Evolutionary conservation across 1,140 invertebrate genomes (phyloP), one percentile per base, ranked within the genome.

Genomic region (Oryctes rhinoceros): DNA sequence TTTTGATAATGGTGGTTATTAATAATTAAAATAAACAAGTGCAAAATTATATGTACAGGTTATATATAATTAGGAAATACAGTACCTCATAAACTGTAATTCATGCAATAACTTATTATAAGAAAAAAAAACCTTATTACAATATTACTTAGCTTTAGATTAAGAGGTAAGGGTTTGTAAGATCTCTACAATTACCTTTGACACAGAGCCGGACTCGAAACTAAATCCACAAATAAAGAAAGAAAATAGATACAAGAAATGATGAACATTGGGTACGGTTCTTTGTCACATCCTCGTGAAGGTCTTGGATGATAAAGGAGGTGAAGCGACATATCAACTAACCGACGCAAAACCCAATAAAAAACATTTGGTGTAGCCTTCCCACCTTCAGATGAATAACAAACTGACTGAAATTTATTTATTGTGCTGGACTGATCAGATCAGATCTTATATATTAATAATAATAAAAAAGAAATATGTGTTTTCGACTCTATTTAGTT

Each of bases 71-170:
- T 88, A 88, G 87, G 85, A 86, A 86, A 84, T 87, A 85, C 87
- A 88, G 87, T 88, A 88, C 86, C 87, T 88, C 87, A 87, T 87
- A 87, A 85, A 88, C 86, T 88, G 86, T 87, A 88, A 87, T 87
- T 87, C 86, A 88, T 87, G 87, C 87, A 88, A 88, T 88, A 88
- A 88, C 87, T 88, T 88, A 87, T 85, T 87, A 87, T 87, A 87
- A 88, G 86, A 86, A 48, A 76, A 39, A 30, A 48, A 87, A 85
- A 87, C 87, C 85, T 86, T 85, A 87, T 87, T 87, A 87, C 84
- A 87, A 86, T 87, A 84, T 44, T 87, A 86, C 83, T 81, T 88
- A 88, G 86, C 86, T 87, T 87, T 87, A 87, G 86, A 85, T 85
- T 87, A 88, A 87, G 84, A 86, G 84, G 83, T 84, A 84, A 87